phyloP scores from a whole-genome alignment of 2,113 vertebrate species.

The Tauraco erythrolophus region DNA sequence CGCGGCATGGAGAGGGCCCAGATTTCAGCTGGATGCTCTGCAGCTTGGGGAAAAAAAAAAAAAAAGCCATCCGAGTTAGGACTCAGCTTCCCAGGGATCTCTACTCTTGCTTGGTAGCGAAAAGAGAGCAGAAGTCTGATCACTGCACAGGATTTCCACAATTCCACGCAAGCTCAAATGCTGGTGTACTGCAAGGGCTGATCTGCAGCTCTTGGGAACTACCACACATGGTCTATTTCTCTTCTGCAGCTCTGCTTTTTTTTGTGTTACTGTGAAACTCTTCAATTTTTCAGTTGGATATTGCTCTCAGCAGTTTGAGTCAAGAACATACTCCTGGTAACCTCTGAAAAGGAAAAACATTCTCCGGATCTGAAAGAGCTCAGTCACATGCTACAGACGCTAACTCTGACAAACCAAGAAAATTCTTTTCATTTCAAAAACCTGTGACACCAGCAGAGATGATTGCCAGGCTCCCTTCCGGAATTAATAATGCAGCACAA shows the following conservation, averaged over 20 bases:
- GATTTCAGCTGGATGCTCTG: background rate
- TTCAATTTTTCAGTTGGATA: background rate
- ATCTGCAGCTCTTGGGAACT: background rate
- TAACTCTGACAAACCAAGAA: background rate
- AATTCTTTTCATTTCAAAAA: background rate
- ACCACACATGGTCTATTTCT: background rate
- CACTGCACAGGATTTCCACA: background rate
- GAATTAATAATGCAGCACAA: background rate
- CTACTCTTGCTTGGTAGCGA: background rate
- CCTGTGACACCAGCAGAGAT: rapidly evolving
- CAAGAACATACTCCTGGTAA: background rate
- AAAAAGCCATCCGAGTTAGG: background rate
- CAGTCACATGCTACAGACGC: background rate
- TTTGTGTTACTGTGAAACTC: background rate
- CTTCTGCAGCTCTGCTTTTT: background rate
- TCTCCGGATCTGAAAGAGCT: background rate
- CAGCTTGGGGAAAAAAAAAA: too few species aligned
- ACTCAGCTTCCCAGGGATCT: background rate
- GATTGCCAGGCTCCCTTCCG: background rate
- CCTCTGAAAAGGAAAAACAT: background rate
- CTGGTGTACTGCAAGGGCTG: background rate
- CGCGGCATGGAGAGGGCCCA: background rate
- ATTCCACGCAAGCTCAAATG: background rate
- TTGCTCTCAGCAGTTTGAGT: background rate
- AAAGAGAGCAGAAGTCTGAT: background rate